Percentiles rank a stretch among this genome's conserved stretches.
Conservation (phyloP, 2,888 invertebrate species). For the Adelognathus sp. region DNA sequence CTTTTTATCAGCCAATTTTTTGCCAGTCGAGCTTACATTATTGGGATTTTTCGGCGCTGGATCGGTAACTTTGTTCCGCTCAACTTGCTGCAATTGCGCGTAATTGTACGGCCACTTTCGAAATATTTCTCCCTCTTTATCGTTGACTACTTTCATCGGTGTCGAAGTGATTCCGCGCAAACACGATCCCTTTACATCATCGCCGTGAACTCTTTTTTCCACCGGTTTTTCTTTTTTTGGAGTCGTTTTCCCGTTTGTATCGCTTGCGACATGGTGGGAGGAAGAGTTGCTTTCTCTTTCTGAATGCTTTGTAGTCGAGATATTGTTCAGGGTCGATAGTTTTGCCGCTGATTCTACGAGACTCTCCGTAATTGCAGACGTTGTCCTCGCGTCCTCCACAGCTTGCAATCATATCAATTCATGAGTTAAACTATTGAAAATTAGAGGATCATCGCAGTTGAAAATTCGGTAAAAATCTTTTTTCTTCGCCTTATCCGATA, state of each 20-base stretch:
- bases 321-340: not conserved
- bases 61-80: not conserved
- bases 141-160: not conserved
- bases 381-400: not conserved
- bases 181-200: not conserved
- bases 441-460: no score
- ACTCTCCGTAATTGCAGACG: not conserved
- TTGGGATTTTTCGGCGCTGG: not conserved
- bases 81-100: not conserved
- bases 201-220: not conserved
- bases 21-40: not conserved
- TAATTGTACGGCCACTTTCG: conserved; percentile 52
- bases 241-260: conserved; percentile 3
- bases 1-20: not conserved
- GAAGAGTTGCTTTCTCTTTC: not conserved
- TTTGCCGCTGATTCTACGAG: not conserved
- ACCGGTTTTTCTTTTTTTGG: conserved; percentile 13
- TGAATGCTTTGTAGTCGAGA: not conserved
- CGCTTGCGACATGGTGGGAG: not conserved
- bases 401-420: not conserved
- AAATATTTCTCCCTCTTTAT: conserved; percentile 44
- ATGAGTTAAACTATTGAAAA: no score
- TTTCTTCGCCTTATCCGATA: no score
- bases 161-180: not conserved
- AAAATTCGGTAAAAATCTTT: no score